Evolutionary conservation across 2,113 vertebrate species (phyloP).

Genomic region (Rhineura floridana): DNA sequence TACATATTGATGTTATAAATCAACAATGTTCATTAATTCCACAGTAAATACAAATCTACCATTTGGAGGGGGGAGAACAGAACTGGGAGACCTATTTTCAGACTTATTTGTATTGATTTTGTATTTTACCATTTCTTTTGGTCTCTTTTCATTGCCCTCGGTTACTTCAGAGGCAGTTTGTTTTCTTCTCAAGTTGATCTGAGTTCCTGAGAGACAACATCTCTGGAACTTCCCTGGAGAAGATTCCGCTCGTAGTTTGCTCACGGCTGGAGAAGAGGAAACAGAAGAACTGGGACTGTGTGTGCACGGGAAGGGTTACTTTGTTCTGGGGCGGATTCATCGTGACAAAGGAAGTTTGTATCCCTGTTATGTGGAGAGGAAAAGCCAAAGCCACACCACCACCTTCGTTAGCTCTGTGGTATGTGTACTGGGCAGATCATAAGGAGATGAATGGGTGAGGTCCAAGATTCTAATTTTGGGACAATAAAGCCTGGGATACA

Average conservation of each 20-base stretch:
- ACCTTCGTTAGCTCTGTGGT: neutral
- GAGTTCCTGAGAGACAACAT: neutral
- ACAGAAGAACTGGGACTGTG: too few species aligned
- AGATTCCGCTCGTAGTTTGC: neutral
- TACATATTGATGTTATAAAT: neutral
- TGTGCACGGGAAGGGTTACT: too few species aligned
- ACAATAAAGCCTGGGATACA: neutral
- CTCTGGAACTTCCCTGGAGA: neutral
- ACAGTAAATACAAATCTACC: neutral
- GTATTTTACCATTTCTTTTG: neutral
- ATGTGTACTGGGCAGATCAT: neutral
- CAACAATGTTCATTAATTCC: neutral
- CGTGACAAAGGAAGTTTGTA: neutral
- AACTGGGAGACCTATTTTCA: conserved; percentile 12
- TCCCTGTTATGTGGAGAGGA: neutral
- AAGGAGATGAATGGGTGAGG: neutral
- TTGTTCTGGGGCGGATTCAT: neutral
- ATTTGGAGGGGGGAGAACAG: neutral
- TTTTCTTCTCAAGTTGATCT: neutral
- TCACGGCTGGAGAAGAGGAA: neutral
- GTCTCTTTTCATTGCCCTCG: conserved; percentile 15
- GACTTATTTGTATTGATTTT: neutral
- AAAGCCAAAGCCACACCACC: too few species aligned
- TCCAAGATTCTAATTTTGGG: neutral
- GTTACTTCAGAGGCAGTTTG: neutral